Evolutionary conservation across 2,113 vertebrate species (phyloP), one percentile per base, ranked within the genome.

Genomic region (Ciconia boyciana): DNA sequence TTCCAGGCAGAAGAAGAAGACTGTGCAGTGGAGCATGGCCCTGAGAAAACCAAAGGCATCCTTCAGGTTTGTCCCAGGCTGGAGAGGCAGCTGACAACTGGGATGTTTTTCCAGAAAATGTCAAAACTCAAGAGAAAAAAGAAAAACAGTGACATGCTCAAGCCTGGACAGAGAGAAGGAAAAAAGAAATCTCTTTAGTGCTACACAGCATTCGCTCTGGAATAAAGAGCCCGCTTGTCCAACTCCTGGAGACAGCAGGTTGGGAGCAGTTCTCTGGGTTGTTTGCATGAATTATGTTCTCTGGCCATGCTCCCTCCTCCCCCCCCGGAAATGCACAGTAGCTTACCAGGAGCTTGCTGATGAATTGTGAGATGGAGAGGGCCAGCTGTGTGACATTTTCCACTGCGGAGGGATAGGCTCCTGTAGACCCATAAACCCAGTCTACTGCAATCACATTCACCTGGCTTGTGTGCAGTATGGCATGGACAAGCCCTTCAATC

Each of bases 391-490:
- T 98, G 95, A 99, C 98, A 16, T 99, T 99, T 66, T 99, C 98
- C 93, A 99, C 99, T 10, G 98, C 99, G 0, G 97, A 97, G 83
- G 97, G 97, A 94, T 99, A 99, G 78, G 97, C 97, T 51, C 97
- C 99, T 15, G 99, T 99, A 6, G 99, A 98, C 12, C 98, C 97
- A 16, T 98, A 97, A 77, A 99, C 94, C 99, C 99, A 99, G 96
- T 99, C 99, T 80, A 99, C 99, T 8, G 98, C 98, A 12, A 99
- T 89, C 91, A 99, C 98, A 0, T 99, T 99, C 44, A 93, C 98
- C 24, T 98, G 97, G 54, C 97, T 94, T 46, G 82, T 96, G 21
- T 25, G 60, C 65, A 99, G 97, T 62, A 99, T 96, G 34, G 98
- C 97, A 55, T 55, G 55, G 16, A 98, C 97, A 92, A 99, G 97